These are phyloP conservation scores for Himalopsyche kuldschensis DNA, from an alignment of 2,888 invertebrate species.

Conservation along the genomic window DNA sequence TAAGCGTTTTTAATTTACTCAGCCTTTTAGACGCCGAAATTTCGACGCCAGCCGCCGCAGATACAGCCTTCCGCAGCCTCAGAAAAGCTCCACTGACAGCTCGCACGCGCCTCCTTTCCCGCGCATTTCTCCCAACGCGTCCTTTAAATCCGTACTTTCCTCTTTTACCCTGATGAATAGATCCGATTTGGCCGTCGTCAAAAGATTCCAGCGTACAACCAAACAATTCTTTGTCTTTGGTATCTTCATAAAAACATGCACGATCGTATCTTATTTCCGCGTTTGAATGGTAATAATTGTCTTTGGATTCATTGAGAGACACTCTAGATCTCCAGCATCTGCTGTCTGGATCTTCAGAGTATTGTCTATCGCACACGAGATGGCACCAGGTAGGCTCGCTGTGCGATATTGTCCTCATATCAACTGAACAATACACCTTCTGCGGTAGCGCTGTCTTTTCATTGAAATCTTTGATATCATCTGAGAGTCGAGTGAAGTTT, in stretches of 20 bases:
- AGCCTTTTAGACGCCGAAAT: slow-evolving; percentile 47
- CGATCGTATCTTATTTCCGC: slow-evolving; percentile 30
- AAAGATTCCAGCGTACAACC: neutral
- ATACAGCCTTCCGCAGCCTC: slow-evolving; percentile 54
- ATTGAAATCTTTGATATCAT: slow-evolving; percentile 7
- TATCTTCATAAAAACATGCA: neutral
- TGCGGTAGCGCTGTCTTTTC: slow-evolving; percentile 30
- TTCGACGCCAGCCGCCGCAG: slow-evolving; percentile 43
- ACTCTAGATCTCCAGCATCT: neutral
- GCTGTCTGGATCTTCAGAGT: slow-evolving; percentile 2
- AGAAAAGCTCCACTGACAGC: slow-evolving; percentile 59
- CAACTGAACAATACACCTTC: slow-evolving; percentile 35
- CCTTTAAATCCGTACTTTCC: slow-evolving; percentile 11
- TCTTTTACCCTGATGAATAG: neutral
- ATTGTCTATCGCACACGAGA: neutral
- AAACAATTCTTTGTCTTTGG: neutral
- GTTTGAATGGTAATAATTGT: slow-evolving; percentile 3
- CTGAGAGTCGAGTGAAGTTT: neutral
- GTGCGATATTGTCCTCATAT: slow-evolving; percentile 32
- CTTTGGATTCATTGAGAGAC: neutral
- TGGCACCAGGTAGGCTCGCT: neutral
- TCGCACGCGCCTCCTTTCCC: slow-evolving; percentile 58
- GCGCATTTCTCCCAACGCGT: slow-evolving; percentile 51
- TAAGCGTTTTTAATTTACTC: slow-evolving; percentile 58
- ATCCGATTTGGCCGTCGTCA: neutral